Evolutionary conservation across 2,113 vertebrate genomes (phyloP), one percentile per base, ranked within the genome.

Genomic region (Callaeas wilsoni): DNA sequence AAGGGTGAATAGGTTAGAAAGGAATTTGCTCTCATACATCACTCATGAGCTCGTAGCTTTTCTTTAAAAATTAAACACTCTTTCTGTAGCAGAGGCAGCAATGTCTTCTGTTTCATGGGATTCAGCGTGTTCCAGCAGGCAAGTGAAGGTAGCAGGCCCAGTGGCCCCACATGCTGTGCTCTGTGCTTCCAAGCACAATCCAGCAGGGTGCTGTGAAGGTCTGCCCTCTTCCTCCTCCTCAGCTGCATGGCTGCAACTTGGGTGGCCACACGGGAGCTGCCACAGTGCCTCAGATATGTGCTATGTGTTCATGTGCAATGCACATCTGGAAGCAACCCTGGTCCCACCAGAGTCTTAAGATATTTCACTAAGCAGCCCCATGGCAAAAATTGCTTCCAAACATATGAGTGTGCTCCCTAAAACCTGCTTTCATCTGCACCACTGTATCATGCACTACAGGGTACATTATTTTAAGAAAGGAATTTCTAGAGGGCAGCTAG

Each of bases 91-190:
- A 67, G 32, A 55, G 60, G 41, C 56, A 90, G 63, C 44, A n/a
- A 10, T 2, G 13, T 33, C 65, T 82, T 71, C 62, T 53, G 12
- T 53, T 82, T 63, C 1, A 3, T 55, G 1, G 12, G 55, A 63
- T 12, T 53, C 65, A 74, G 50, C 0, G 1, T 27, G 47, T 44
- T 76, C 1, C 2, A 84, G 74, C 6, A 81, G 63, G 63, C 32
- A 50, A 3, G 3, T 6, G 69, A 79, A 56, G 1, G 3, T 0
- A 74, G 80, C 57, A 39, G 57, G 4, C 44, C 32, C 60, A 9
- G 32, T 1, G 49, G 39, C 35, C 32, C 35, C 10, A 1, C 0
- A 0, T 30, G 33, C 84, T 46, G 73, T 16, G 13, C 26, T 70
- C 14, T 4, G 20, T 74, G 64, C 77, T 91, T 68, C 74, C 69